phyloP scores from a whole-genome alignment of 2,113 vertebrate species.

The Tursiops truncatus region DNA sequence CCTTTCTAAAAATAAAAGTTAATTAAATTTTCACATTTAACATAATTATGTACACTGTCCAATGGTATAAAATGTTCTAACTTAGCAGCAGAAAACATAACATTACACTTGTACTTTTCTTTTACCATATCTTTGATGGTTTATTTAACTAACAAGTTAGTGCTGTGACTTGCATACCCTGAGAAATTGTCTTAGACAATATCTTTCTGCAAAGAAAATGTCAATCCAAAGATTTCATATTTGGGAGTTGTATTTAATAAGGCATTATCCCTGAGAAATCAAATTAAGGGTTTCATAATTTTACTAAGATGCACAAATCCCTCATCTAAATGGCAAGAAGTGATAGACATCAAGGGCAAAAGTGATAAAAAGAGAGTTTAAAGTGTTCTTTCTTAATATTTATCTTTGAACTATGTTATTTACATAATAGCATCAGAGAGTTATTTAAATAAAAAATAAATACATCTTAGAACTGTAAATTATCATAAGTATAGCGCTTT shows the following conservation, averaged over 20 bases:
- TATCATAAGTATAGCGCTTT: background rate
- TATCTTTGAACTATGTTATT: background rate
- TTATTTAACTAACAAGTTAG: background rate
- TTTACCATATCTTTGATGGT: background rate
- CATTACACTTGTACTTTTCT: background rate
- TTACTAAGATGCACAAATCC: background rate
- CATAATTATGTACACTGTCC: background rate
- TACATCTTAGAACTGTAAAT: background rate
- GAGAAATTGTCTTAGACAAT: background rate
- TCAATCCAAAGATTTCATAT: background rate
- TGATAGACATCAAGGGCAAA: background rate
- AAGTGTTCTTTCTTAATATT: background rate
- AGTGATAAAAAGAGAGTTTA: background rate
- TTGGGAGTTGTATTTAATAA: background rate
- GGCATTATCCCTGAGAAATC: background rate
- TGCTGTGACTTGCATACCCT: background rate
- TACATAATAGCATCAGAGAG: background rate
- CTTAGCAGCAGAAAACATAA: background rate
- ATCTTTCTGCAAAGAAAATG: background rate
- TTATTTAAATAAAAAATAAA: background rate
- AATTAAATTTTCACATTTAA: slow-evolving; percentile 22
- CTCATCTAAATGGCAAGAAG: background rate
- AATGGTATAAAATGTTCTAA: slow-evolving; percentile 17
- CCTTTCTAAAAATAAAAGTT: slow-evolving; percentile 35
- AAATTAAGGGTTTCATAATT: background rate